Evolutionary conservation across 2,888 invertebrate genomes (phyloP).

Genomic region (Machimus rusticus): DNA sequence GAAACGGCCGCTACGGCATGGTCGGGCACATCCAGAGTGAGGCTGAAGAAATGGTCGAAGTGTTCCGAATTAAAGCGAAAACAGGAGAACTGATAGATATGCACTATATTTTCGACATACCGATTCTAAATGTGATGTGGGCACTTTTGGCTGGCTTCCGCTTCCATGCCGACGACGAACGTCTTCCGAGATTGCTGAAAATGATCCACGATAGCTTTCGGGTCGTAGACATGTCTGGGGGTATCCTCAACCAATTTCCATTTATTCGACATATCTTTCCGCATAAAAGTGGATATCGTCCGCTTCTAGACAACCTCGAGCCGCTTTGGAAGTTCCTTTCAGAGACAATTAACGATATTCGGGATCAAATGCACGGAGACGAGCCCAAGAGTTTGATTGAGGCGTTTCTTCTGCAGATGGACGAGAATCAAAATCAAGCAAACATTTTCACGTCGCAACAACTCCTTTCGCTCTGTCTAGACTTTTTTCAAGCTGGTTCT

Average conservation of each 20-base stretch:
- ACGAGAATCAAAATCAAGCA: slow-evolving; percentile 60
- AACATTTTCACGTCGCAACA: slow-evolving; percentile 64
- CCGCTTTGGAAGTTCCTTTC: slow-evolving; percentile 67
- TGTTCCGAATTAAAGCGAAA: slow-evolving; percentile 57
- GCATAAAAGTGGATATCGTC: slow-evolving; percentile 68
- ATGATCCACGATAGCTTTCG: slow-evolving; percentile 71
- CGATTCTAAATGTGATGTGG: slow-evolving; percentile 76
- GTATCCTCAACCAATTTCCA: slow-evolving; percentile 73
- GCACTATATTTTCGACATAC: slow-evolving; percentile 67
- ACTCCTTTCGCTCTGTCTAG: slow-evolving; percentile 66
- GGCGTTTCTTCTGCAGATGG: slow-evolving; percentile 66
- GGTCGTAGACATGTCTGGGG: slow-evolving; percentile 71
- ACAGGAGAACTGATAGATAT: slow-evolving; percentile 62
- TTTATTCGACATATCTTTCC: slow-evolving; percentile 73
- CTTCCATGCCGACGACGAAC: slow-evolving; percentile 69
- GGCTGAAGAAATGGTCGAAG: slow-evolving; percentile 65
- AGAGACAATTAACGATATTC: slow-evolving; percentile 67
- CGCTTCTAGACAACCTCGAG: slow-evolving; percentile 64
- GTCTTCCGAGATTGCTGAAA: slow-evolving; percentile 66
- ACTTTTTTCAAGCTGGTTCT: slow-evolving; percentile 70
- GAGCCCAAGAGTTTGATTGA: slow-evolving; percentile 62
- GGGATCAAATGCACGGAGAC: slow-evolving; percentile 58
- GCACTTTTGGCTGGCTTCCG: slow-evolving; percentile 71
- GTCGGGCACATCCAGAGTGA: slow-evolving; percentile 69
- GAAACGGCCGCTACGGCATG: slow-evolving; percentile 67